Conservation (phyloP, 1,140 invertebrate genomes). For the Papilio helenus region DNA sequence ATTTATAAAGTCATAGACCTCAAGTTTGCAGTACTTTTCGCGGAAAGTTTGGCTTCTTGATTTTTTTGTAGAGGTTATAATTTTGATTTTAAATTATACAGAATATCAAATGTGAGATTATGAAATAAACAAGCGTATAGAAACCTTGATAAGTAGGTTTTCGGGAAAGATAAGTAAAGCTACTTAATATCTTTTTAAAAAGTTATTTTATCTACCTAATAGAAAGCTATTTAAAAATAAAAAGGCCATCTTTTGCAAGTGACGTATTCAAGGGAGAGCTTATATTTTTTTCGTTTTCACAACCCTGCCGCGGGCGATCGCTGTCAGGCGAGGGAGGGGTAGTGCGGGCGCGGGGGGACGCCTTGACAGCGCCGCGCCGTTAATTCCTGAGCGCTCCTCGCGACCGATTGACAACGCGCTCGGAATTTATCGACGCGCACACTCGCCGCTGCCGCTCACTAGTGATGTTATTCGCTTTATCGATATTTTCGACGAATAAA, state of each 20-base stretch:
- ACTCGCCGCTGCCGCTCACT: constrained; percentile 60
- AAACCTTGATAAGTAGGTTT: no score
- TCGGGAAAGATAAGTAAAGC: no score
- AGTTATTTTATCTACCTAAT: neutral
- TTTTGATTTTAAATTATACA: no score
- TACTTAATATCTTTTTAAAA: neutral
- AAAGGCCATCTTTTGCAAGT: neutral
- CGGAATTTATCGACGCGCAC: constrained; percentile 80
- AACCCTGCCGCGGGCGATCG: constrained; percentile 54
- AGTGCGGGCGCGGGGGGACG: constrained; percentile 54
- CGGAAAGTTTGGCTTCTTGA: no score
- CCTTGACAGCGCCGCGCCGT: constrained; percentile 75
- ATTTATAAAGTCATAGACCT: neutral
- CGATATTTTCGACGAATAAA: constrained; percentile 18
- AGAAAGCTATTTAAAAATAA: neutral
- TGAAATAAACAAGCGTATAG: no score
- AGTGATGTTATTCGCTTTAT: constrained; percentile 42
- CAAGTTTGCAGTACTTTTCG: no score
- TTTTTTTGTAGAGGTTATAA: no score
- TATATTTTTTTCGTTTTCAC: constrained; percentile 8
- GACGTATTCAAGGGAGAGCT: neutral
- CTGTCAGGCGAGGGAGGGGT: constrained; percentile 50
- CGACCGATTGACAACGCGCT: constrained; percentile 79
- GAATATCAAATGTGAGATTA: no score
- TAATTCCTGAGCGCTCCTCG: constrained; percentile 77